Base-by-base conservation (phyloP, 2,113 vertebrate genomes). In the Megaptera novaeangliae region DNA sequence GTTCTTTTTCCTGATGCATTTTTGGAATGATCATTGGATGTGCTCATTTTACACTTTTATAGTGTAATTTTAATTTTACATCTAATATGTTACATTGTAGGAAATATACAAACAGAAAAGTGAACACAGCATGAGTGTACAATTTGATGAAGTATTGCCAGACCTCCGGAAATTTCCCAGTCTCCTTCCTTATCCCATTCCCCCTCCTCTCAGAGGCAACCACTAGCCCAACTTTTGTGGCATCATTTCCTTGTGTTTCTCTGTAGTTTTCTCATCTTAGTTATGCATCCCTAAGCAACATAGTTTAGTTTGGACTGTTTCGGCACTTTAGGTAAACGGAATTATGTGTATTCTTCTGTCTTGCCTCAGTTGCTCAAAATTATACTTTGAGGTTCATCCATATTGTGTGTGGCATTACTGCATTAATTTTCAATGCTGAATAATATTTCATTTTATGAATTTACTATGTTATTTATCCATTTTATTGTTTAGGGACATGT, bases 321-420 rank as follows among this genome's bases (percentile, higher is more conserved):
- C 21, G 82, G 41, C 6, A 80, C 31, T 69, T 91, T 23, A 59
- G 20, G 25, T 52, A 57, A 89, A 52, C 46, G 17, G 55, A 55
- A 87, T 95, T 81, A 61, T 31, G 13, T 68, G 25, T 75, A 21
- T 91, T 81, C 72, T 77, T 87, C 27, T n/a, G 1, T 85, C 63
- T 88, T 52, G 34, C 34, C 82, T 85, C 77, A 82, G 91, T 91
- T 69, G 71, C 59, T 93, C 59, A 91, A 63, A 96, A 80, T 49
- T 39, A 9, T 44, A 44, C 78, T 93, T 90, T 93, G 72, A 81
- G 77, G 39, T 57, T 81, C 52, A 81, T 81, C n/a, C 52, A 57
- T 61, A 11, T 52, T 77, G 46, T 71, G 9, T 78, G 39, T 77
- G 20, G 25, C n/a, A 25, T 72, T 34, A 49, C 11, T 63, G 8